Evolutionary conservation across 2,113 vertebrate species (phyloP).

Genomic region (Melanotaenia duboulayi): DNA sequence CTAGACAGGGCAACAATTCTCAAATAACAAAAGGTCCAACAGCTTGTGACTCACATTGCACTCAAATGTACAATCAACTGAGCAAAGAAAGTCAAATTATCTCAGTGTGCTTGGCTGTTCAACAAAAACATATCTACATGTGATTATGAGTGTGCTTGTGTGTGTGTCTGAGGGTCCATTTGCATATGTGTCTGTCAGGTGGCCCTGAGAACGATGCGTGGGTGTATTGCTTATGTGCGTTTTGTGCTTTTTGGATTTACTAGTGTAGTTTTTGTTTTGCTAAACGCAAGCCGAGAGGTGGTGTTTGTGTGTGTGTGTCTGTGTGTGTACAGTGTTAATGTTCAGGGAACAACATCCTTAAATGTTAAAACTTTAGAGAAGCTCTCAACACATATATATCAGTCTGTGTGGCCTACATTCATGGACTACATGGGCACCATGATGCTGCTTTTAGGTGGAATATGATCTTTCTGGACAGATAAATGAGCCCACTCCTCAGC

Average conservation of each 20-base stretch:
- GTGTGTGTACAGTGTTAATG: background rate
- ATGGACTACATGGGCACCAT: background rate
- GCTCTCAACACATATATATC: background rate
- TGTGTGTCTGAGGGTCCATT: slow-evolving; percentile 11
- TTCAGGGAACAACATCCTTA: slow-evolving; percentile 18
- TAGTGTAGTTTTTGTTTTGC: slow-evolving; percentile 22
- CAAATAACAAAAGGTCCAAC: slow-evolving; percentile 51
- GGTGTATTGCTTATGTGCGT: slow-evolving; percentile 60
- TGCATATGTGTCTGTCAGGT: slow-evolving; percentile 59
- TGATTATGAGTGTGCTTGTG: slow-evolving; percentile 32
- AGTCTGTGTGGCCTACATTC: background rate
- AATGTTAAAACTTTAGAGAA: slow-evolving; percentile 3
- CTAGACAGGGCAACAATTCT: slow-evolving; percentile 68
- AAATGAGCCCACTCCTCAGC: background rate
- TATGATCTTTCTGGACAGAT: slow-evolving; percentile 1
- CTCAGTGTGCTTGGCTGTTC: slow-evolving; percentile 44
- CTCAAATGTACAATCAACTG: slow-evolving; percentile 38
- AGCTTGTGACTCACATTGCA: slow-evolving; percentile 35
- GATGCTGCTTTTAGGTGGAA: background rate
- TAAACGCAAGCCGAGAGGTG: background rate
- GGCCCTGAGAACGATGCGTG: slow-evolving; percentile 76
- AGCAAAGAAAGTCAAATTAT: slow-evolving; percentile 32
- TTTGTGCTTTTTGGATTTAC: slow-evolving; percentile 75
- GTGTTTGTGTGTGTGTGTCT: slow-evolving; percentile 1
- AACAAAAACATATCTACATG: slow-evolving; percentile 45